These are phyloP conservation scores for Penaeus japonicus DNA, from an alignment of 1,140 invertebrate genomes.

Conservation along the genomic window DNA sequence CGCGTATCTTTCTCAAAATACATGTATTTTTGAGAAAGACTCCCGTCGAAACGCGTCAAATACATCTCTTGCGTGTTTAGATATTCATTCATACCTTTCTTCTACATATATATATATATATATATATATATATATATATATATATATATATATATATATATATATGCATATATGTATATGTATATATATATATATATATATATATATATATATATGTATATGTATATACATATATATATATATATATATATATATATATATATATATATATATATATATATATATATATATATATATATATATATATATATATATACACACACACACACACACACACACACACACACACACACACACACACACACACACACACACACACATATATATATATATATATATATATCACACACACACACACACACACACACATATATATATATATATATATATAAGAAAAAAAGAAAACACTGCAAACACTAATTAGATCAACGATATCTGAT, in stretches of 20 bases:
- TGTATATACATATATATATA: background rate
- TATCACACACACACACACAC: background rate
- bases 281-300: background rate
- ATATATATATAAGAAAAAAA: background rate
- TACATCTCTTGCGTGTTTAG: background rate
- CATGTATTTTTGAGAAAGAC: no score
- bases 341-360: background rate
- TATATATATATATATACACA: background rate
- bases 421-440: background rate
- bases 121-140: background rate
- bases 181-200: background rate
- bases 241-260: background rate
- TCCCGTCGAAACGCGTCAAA: no score
- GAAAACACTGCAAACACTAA: no score
- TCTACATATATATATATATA: background rate
- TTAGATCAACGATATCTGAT: no score
- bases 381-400: background rate
- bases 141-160: background rate
- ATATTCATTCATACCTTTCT: background rate
- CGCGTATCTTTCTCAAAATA: background rate
- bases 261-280: conserved; percentile 1
- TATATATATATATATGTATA: background rate
- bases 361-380: background rate
- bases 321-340: background rate
- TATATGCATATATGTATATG: background rate